phyloP scores from a whole-genome alignment of 2,113 vertebrate species.

The Hippocampus mohnikei region DNA sequence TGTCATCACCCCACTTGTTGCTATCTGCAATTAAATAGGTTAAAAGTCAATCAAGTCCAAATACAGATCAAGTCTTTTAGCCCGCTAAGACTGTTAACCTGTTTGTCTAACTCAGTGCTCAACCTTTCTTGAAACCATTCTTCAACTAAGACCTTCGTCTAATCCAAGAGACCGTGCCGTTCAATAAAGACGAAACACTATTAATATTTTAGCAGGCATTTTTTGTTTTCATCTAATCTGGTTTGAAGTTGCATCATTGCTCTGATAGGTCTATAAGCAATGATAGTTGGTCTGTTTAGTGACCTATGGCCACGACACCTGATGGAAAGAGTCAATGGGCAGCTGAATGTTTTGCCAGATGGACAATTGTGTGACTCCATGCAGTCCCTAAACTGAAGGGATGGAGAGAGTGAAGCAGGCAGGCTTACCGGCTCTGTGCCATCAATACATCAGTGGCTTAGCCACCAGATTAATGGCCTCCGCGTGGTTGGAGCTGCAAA shows the following conservation, averaged over 20 bases:
- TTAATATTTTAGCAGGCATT: background rate
- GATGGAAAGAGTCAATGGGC: constrained; percentile 37
- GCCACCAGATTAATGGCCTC: constrained; percentile 74
- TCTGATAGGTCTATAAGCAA: constrained; percentile 8
- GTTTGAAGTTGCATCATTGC: constrained; percentile 1
- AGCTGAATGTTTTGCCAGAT: constrained; percentile 56
- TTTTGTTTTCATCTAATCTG: background rate
- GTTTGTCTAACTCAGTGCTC: background rate
- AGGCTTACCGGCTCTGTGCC: constrained; percentile 64
- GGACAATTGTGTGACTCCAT: constrained; percentile 41
- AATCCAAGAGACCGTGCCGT: background rate
- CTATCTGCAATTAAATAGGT: background rate
- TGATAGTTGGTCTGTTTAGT: constrained; percentile 15
- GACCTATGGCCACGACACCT: constrained; percentile 28
- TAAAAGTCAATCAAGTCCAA: constrained; percentile 1
- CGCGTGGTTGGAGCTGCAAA: constrained; percentile 67
- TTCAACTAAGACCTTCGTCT: background rate
- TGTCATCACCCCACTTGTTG: constrained; percentile 4
- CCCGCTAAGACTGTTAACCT: background rate
- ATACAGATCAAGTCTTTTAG: constrained; percentile 5
- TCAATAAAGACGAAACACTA: background rate
- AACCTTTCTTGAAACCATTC: background rate
- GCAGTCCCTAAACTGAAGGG: constrained; percentile 56
- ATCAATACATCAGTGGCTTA: constrained; percentile 75
- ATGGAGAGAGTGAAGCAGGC: constrained; percentile 62